Evolutionary conservation across 2,888 invertebrate genomes (phyloP), one percentile per base, ranked within the genome.

Genomic region (Graphium colonna): DNA sequence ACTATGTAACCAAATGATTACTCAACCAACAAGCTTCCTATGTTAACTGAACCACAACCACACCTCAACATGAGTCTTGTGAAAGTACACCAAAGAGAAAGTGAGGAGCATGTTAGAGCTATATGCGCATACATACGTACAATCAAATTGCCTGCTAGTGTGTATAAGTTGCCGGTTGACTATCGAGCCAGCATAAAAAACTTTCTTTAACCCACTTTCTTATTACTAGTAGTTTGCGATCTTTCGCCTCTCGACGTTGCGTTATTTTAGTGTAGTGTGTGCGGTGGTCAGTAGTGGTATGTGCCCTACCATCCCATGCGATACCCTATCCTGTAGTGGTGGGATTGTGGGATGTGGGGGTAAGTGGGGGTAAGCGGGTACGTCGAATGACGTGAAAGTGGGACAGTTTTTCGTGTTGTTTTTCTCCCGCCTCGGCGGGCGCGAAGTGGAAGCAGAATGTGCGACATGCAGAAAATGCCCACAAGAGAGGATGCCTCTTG

Each of bases 141-240:
- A 72, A 70, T 63, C 55, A 59, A 60, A 55, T 56, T 67, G 63
- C 55, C 67, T 64, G 71, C 60, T 66, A 72, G 78, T 74, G 77
- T 77, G 81, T 82, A 78, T 74, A 79, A 69, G 79, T 79, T 65
- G 79, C 74, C 70, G 60, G 79, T 77, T 70, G 72, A 78, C 75
- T 79, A 73, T 79, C 73, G 68, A 64, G 77, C 74, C 71, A 67
- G 78, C 77, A 76, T 73, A 79, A 82, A 81, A 86, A 88, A 89
- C 90, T 90, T 90, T 90, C 90, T 87, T 89, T 85, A 88, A 85
- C 90, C 90, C 77, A 90, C 89, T 90, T 90, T 89, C 88, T 79
- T 80, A 73, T 70, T 71, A 68, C 43, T 54, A 45, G 75, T 54
- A 41, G 75, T 73, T 69, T 69, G 70, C 77, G 75, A 79, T 83